phyloP scores from a whole-genome alignment of 2,797 vertebrate genomes.

The Pseudochromis fuscus region DNA sequence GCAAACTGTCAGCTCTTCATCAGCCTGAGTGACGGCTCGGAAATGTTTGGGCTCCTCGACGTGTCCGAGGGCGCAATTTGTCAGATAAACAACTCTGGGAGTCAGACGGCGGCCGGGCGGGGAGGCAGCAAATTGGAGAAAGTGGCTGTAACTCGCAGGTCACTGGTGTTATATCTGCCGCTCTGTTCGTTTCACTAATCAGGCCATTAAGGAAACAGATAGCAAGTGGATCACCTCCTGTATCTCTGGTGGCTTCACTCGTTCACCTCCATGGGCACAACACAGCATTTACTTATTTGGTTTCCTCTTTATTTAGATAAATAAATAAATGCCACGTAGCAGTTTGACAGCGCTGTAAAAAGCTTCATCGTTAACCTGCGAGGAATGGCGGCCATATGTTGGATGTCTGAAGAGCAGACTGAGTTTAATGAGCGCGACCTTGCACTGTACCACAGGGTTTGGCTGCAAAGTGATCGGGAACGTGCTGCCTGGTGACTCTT shows the following conservation, averaged over 20 bases:
- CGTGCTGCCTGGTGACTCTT: constrained; percentile 69
- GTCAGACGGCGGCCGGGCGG: constrained; percentile 32
- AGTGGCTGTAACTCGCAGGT: constrained; percentile 20
- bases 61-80: constrained; percentile 48
- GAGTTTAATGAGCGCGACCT: constrained; percentile 53
- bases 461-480: constrained; percentile 64
- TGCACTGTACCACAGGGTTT: constrained; percentile 55
- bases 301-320: background rate
- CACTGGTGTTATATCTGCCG: constrained; percentile 39
- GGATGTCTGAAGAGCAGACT: constrained; percentile 3
- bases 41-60: constrained; percentile 58
- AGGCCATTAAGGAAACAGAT: constrained; percentile 54
- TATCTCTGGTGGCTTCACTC: constrained; percentile 23
- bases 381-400: background rate
- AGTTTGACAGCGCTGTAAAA: constrained; percentile 1
- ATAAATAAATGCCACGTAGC: background rate
- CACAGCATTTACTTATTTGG: background rate
- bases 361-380: constrained; percentile 2
- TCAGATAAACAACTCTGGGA: constrained; percentile 61
- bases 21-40: constrained; percentile 62
- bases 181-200: constrained; percentile 48
- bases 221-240: constrained; percentile 7
- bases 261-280: background rate
- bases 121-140: constrained; percentile 23
- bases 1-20: constrained; percentile 48